Evolutionary conservation across 1,140 invertebrate genomes (phyloP).

Genomic region (Bombus superbus): DNA sequence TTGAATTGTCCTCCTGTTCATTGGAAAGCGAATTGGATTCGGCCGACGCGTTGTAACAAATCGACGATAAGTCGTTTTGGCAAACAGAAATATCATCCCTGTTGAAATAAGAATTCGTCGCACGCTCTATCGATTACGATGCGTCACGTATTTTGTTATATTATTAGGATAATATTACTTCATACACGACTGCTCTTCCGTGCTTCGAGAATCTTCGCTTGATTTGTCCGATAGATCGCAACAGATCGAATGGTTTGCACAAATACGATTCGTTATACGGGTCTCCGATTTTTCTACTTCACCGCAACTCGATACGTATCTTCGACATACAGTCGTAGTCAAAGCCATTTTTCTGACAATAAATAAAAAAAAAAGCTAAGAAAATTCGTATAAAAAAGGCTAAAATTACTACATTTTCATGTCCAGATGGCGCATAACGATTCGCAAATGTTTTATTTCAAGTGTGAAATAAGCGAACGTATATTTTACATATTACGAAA

Average conservation of each 20-base stretch:
- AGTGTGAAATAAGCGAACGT: neutral
- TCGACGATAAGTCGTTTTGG: neutral
- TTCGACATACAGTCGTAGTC: no score
- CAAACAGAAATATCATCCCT: neutral
- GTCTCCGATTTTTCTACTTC: neutral
- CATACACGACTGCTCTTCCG: neutral
- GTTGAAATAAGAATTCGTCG: neutral
- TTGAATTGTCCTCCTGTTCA: neutral
- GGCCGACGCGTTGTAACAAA: neutral
- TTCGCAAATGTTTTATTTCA: constrained; percentile 14
- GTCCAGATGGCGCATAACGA: neutral
- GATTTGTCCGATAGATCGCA: neutral
- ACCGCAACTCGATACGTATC: neutral
- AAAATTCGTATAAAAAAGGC: neutral
- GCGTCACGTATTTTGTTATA: no score
- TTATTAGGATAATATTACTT: neutral
- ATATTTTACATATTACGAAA: neutral
- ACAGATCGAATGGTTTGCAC: neutral
- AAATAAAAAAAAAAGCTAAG: no score
- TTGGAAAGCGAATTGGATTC: neutral
- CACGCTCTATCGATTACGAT: neutral
- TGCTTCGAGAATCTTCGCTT: neutral
- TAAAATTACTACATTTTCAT: neutral
- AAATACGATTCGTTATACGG: neutral
- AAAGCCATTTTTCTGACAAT: neutral